phyloP scores from a whole-genome alignment of 2,888 invertebrate genomes.

The Volucella zonaria region DNA sequence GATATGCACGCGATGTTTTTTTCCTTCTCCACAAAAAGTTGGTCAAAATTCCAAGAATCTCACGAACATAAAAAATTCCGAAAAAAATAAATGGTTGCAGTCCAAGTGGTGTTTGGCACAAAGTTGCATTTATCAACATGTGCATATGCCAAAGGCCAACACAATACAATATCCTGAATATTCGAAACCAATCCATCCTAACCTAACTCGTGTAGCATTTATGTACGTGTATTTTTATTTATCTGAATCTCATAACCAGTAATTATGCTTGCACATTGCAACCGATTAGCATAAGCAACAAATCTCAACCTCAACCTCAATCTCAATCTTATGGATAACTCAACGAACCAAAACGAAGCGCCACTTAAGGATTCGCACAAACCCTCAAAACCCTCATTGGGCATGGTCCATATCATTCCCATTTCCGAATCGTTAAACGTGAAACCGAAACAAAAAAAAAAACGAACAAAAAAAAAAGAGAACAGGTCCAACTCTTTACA shows the following conservation, averaged over 20 bases:
- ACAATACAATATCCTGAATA: background rate
- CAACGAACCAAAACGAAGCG: constrained; percentile 40
- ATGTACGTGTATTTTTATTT: constrained; percentile 38
- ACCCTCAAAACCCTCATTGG: constrained; percentile 21
- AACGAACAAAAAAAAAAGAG: constrained; percentile 16
- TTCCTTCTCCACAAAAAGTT: background rate
- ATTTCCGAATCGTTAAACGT: constrained; percentile 21
- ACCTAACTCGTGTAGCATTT: constrained; percentile 48
- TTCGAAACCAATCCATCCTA: constrained; percentile 29
- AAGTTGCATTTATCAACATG: background rate
- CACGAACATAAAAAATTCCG: no score
- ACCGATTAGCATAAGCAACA: constrained; percentile 57
- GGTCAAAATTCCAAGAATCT: constrained; percentile 7
- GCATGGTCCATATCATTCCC: constrained; percentile 30
- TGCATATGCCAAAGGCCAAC: background rate
- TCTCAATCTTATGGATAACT: background rate
- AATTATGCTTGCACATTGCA: constrained; percentile 58
- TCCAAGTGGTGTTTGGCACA: background rate
- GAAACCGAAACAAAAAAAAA: background rate
- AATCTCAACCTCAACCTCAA: background rate
- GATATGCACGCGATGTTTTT: constrained; percentile 17
- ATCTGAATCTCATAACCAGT: constrained; percentile 62
- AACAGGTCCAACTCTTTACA: constrained; percentile 6
- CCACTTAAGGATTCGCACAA: constrained; percentile 65
- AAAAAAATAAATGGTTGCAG: no score